Evolutionary conservation across 2,113 vertebrate species (phyloP).

Genomic region (Delphinus delphis): DNA sequence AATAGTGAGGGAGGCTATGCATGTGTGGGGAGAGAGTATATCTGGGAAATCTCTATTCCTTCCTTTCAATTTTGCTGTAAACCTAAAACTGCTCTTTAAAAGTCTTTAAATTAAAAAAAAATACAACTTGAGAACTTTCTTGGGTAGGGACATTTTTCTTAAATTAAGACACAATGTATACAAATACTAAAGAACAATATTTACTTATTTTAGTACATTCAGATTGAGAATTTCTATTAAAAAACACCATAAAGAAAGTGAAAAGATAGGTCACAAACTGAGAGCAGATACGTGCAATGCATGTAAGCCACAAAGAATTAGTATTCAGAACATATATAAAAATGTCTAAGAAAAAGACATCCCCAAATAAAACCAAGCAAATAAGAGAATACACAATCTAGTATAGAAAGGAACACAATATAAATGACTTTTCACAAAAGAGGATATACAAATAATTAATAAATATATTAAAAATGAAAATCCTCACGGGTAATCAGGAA

Average conservation of each 20-base stretch:
- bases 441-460: neutral
- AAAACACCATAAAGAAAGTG: neutral
- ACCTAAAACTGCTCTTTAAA: neutral
- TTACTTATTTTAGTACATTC: neutral
- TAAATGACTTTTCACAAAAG: neutral
- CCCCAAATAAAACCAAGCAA: neutral
- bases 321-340: neutral
- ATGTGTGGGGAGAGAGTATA: neutral
- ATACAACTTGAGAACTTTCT: neutral
- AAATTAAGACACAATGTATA: neutral
- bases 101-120: neutral
- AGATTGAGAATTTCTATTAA: constrained; percentile 9
- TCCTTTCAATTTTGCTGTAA: neutral
- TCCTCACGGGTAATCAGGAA: neutral
- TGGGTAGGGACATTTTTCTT: neutral
- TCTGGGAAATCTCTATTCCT: neutral
- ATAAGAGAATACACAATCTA: neutral
- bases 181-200: neutral
- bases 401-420: neutral
- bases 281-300: neutral
- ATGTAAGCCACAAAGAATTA: neutral
- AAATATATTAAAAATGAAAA: neutral
- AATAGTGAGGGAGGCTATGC: neutral
- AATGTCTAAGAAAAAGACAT: neutral
- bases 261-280: neutral